Conservation (phyloP, 2,888 invertebrate genomes). For the Scrobipalpa atriplicella region DNA sequence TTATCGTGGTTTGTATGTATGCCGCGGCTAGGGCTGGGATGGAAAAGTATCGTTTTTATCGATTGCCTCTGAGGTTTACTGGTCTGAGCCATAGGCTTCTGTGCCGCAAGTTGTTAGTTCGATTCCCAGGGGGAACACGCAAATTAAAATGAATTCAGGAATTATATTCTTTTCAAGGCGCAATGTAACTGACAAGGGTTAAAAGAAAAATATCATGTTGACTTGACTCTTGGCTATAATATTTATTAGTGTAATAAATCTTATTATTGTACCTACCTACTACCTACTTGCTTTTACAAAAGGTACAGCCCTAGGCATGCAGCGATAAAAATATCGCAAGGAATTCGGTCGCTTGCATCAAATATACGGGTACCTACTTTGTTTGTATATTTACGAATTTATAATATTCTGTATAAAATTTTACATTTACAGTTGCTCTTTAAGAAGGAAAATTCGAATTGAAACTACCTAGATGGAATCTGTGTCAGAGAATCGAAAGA, state of each 20-base stretch:
- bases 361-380: slow-evolving; percentile 16
- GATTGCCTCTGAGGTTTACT: background rate
- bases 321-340: slow-evolving; percentile 15
- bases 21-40: background rate
- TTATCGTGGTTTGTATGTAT: background rate
- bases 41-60: background rate
- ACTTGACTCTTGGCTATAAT: no score
- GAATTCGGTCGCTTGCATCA: slow-evolving; percentile 10
- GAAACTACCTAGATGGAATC: no score
- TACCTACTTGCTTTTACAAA: background rate
- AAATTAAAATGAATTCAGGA: no score
- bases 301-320: background rate
- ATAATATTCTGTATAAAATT: background rate
- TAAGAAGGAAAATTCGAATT: background rate
- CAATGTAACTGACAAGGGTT: no score
- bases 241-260: no score
- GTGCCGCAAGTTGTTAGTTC: no score
- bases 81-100: no score
- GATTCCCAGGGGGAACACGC: no score
- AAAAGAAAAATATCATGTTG: no score
- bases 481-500: no score
- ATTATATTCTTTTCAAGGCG: no score
- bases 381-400: background rate
- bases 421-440: background rate
- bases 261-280: no score